A percentile compares a stretch with the other conserved stretches of the same genome.
These are phyloP conservation scores for Stictocephala bisonia DNA, from an alignment of 2,888 invertebrate genomes.

Conservation along the genomic window DNA sequence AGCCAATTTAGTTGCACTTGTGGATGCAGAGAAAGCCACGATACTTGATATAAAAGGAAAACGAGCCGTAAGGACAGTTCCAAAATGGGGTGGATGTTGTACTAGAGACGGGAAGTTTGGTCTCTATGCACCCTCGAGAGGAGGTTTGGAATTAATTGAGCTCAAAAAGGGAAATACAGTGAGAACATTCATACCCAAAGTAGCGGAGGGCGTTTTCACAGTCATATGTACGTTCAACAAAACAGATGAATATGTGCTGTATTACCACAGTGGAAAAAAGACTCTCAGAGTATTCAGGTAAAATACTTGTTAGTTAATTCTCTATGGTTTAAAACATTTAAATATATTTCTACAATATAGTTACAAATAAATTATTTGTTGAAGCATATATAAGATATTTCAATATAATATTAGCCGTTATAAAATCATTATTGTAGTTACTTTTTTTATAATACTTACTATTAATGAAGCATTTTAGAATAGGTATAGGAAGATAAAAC, in stretches of 20 bases:
- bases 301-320: too few species aligned
- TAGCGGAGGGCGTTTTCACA: conserved; percentile 97
- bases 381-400: too few species aligned
- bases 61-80: conserved; percentile 85
- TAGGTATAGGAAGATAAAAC: too few species aligned
- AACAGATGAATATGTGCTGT: conserved; percentile 94
- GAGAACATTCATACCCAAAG: conserved; percentile 90
- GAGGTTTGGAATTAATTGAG: conserved; percentile 93
- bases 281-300: conserved; percentile 92
- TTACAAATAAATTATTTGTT: too few species aligned
- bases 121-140: conserved; percentile 91
- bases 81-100: conserved; percentile 92
- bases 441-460: too few species aligned
- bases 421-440: too few species aligned
- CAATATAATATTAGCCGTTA: too few species aligned
- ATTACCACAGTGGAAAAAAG: conserved; percentile 96
- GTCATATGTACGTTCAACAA: conserved; percentile 95
- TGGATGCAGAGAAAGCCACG: conserved; percentile 90
- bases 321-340: too few species aligned
- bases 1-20: conserved; percentile 85
- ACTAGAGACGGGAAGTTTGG: conserved; percentile 91
- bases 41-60: conserved; percentile 91
- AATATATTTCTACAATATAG: too few species aligned
- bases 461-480: too few species aligned
- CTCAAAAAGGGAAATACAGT: conserved; percentile 89